Base-by-base conservation (phyloP, 2,888 invertebrate species). In the Punctoribates punctum region DNA sequence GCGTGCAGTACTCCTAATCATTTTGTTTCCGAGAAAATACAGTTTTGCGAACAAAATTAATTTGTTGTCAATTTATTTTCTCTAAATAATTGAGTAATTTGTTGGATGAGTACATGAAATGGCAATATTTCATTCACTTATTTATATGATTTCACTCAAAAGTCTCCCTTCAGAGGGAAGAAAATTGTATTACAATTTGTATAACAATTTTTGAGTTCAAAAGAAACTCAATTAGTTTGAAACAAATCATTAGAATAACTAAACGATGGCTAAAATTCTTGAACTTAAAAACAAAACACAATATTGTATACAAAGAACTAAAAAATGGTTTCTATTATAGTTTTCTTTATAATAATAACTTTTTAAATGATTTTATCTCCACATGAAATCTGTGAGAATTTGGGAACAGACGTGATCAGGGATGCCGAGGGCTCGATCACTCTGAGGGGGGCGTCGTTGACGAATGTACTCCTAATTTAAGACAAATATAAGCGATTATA, bases 361-460 rank as follows among this genome's bases (percentile, higher is more conserved):
- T 67, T 51, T 67, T 67, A 67, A 67, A 67, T 67, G 65, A 38
- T 67, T 67, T 67, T 67, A 67, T 67, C 65, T 67, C 20, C 17
- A 29, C 65, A 67, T 67, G 65, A 67, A 67, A 67, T 67, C 65
- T n/a, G 20, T 54, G 54, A 42, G 42, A 9, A 1, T 42, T 42
- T 42, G 42, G 42, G 42, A 42, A 42, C 42, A 42, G 42, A 42
- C 42, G 42, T 46, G 9, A 11, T 46, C 15, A 46, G 8, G 15
- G 15, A 46, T 46, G n/a, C n/a, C n/a, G n/a, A n/a, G n/a, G n/a
- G n/a, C n/a, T n/a, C n/a, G n/a, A 46, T 46, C 15, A 46, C 46
- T 46, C 46, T 46, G n/a, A n/a, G n/a, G n/a, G n/a, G n/a, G n/a
- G n/a, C n/a, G n/a, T n/a, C n/a, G n/a, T n/a, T n/a, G n/a, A n/a